Evolutionary conservation across 2,797 vertebrate species (phyloP).

Genomic region (Tarsius wallacei): DNA sequence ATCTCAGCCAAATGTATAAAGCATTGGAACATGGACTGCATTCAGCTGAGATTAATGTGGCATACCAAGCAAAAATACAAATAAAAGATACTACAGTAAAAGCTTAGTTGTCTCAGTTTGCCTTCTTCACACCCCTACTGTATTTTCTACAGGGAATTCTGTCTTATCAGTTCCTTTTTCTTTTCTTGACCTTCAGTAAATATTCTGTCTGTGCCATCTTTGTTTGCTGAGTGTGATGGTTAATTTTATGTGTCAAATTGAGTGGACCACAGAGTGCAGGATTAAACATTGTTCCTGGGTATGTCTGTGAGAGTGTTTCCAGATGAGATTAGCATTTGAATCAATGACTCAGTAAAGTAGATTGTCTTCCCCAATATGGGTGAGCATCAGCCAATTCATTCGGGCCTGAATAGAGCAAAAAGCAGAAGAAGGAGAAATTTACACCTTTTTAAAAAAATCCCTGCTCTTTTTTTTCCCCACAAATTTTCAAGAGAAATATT

Average conservation of each 20-base stretch:
- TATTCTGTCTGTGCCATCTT: background rate
- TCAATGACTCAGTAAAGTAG: background rate
- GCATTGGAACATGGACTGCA: background rate
- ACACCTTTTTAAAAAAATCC: too few species aligned
- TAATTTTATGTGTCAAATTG: background rate
- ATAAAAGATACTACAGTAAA: background rate
- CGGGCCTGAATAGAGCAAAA: background rate
- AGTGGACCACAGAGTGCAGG: background rate
- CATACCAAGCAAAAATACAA: background rate
- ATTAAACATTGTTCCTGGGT: background rate
- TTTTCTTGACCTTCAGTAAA: background rate
- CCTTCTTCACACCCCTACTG: background rate
- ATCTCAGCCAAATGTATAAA: background rate
- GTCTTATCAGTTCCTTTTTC: background rate
- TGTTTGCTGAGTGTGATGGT: background rate
- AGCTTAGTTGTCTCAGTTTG: background rate
- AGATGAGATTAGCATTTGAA: background rate
- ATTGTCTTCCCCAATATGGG: too few species aligned
- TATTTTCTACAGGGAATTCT: background rate
- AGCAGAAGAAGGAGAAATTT: background rate
- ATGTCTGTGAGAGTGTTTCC: background rate
- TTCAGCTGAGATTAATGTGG: background rate
- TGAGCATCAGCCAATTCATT: too few species aligned
- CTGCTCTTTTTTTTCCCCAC: background rate
- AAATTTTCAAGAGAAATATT: too few species aligned